Evolutionary conservation across 2,797 vertebrate genomes (phyloP).

Genomic region (Varecia variegata): DNA sequence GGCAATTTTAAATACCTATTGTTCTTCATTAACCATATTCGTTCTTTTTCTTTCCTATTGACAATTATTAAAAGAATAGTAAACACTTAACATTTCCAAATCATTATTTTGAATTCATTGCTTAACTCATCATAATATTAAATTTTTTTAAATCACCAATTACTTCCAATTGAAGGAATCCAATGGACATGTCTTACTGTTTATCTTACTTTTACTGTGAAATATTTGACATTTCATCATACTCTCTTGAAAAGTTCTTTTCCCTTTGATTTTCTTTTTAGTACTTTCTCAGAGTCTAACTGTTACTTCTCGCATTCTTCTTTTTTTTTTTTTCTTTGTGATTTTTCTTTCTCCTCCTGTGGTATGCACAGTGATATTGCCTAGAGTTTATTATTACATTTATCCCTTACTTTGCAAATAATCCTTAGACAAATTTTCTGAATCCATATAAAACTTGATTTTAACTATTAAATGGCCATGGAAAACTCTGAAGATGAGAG

Average conservation of each 20-base stretch:
- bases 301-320: not conserved
- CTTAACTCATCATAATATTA: not conserved
- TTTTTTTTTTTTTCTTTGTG: too few species aligned
- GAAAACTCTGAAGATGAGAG: not conserved
- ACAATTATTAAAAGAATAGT: not conserved
- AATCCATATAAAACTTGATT: not conserved
- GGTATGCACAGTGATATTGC: not conserved
- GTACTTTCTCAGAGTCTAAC: not conserved
- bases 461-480: not conserved
- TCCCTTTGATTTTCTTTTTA: not conserved
- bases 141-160: not conserved
- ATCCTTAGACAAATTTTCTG: not conserved
- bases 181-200: not conserved
- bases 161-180: not conserved
- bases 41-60: not conserved
- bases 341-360: not conserved
- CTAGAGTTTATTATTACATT: not conserved
- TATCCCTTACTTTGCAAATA: not conserved
- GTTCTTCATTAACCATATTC: not conserved
- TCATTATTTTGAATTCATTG: not conserved
- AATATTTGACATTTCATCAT: not conserved
- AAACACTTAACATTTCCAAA: not conserved
- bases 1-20: not conserved
- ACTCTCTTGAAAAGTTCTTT: not conserved
- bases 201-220: not conserved